These are phyloP conservation scores for Xylophagus ater DNA, from an alignment of 2,888 invertebrate species.

Conservation along the genomic window DNA sequence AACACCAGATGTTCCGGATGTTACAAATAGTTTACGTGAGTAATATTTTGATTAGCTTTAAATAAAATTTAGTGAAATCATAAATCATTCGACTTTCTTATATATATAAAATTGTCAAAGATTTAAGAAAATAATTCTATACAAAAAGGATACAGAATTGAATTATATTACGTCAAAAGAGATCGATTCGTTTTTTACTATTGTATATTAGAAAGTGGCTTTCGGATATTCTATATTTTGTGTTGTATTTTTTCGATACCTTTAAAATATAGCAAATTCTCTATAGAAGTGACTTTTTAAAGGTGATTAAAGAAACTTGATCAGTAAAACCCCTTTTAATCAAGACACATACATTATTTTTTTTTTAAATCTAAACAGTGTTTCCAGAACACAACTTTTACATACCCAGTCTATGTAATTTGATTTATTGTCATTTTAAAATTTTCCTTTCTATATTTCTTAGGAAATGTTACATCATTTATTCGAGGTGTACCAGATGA, in stretches of 20 bases:
- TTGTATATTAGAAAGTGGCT: neutral
- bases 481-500: slow-evolving; percentile 11
- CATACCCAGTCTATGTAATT: slow-evolving; percentile 1
- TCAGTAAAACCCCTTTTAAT: too few species aligned
- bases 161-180: neutral
- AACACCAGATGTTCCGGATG: slow-evolving; percentile 40
- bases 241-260: too few species aligned
- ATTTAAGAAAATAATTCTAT: neutral
- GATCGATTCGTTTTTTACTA: neutral
- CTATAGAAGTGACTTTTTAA: too few species aligned
- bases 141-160: neutral
- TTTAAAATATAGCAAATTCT: too few species aligned
- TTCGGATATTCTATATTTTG: neutral
- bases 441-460: neutral
- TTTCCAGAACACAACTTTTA: neutral
- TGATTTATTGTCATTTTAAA: neutral
- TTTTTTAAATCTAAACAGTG: neutral
- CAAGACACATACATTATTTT: too few species aligned
- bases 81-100: neutral
- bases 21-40: slow-evolving; percentile 21
- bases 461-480: slow-evolving; percentile 13
- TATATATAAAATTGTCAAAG: neutral
- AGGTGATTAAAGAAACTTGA: too few species aligned
- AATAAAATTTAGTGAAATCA: neutral
- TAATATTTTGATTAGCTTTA: slow-evolving; percentile 15